phyloP scores from a whole-genome alignment of 2,888 invertebrate species.

The Drosophila vallismaia region DNA sequence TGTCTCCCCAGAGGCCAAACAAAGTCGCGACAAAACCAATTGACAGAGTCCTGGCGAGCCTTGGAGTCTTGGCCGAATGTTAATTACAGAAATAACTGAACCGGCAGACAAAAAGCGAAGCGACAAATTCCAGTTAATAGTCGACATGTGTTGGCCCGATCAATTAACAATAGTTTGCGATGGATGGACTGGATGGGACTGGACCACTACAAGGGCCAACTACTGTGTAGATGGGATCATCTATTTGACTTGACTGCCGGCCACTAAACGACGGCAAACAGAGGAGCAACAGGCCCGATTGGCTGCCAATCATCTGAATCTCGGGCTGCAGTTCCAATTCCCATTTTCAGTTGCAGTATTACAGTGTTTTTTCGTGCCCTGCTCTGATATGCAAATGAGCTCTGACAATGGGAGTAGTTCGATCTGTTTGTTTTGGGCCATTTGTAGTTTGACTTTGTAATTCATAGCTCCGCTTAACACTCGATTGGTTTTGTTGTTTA shows the following conservation, averaged over 20 bases:
- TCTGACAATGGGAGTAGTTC: conserved; percentile 70
- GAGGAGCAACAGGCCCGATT: conserved; percentile 67
- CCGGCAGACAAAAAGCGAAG: conserved; percentile 46
- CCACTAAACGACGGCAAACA: conserved; percentile 80
- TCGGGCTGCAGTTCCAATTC: conserved; percentile 43
- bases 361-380: conserved; percentile 6
- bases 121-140: conserved; percentile 66
- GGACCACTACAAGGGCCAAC: conserved; percentile 61
- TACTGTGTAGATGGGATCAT: conserved; percentile 57
- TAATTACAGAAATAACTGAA: conserved; percentile 57
- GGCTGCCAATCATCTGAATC: conserved; percentile 69
- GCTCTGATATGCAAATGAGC: conserved; percentile 74
- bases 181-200: conserved; percentile 6
- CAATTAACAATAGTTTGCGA: conserved; percentile 68
- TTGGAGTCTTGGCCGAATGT: conserved; percentile 49
- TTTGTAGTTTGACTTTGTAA: conserved; percentile 64
- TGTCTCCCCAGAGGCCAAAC: conserved; percentile 51
- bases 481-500: conserved; percentile 76
- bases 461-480: conserved; percentile 73
- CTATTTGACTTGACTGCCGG: conserved; percentile 67
- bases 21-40: conserved; percentile 74
- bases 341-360: neutral
- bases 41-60: conserved; percentile 63
- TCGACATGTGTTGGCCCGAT: conserved; percentile 57
- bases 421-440: conserved; percentile 64